These are phyloP conservation scores for human DNA, from an alignment of 2,113 vertebrate species.

Conservation along the genomic window DNA sequence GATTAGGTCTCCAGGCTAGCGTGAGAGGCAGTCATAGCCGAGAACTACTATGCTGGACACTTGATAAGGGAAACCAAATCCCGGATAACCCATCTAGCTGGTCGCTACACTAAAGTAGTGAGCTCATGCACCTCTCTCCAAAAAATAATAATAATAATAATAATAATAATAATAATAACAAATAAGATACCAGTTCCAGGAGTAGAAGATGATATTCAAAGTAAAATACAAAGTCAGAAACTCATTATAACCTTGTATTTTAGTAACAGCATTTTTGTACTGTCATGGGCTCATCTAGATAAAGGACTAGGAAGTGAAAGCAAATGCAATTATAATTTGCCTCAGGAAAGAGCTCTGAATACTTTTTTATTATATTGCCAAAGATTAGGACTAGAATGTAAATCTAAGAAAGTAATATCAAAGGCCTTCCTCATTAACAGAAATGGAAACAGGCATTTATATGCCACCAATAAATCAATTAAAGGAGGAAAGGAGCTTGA, in stretches of 20 bases:
- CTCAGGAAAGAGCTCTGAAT: conserved; percentile 73
- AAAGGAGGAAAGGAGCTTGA: conserved; percentile 66
- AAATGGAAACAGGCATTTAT: conserved; percentile 75
- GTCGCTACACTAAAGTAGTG: neutral
- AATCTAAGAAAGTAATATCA: conserved; percentile 74
- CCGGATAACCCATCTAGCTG: neutral
- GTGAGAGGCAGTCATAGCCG: neutral
- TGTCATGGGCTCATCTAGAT: conserved; percentile 67
- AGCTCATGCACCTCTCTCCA: neutral
- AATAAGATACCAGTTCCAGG: neutral
- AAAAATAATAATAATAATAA: too few species aligned
- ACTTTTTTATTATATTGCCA: conserved; percentile 74
- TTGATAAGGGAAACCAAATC: neutral
- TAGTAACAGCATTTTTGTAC: conserved; percentile 68
- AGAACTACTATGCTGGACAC: neutral
- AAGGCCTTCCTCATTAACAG: conserved; percentile 76
- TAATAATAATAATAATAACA: neutral
- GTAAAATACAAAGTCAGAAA: conserved; percentile 47
- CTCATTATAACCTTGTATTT: conserved; percentile 49
- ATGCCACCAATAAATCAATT: conserved; percentile 78
- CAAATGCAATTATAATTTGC: conserved; percentile 78
- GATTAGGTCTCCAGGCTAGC: neutral
- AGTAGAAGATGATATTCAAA: conserved; percentile 20
- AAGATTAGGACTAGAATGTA: conserved; percentile 77
- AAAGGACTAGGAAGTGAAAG: conserved; percentile 71